Evolutionary conservation across 2,888 invertebrate species (phyloP).

Genomic region (Tinea pellionella): DNA sequence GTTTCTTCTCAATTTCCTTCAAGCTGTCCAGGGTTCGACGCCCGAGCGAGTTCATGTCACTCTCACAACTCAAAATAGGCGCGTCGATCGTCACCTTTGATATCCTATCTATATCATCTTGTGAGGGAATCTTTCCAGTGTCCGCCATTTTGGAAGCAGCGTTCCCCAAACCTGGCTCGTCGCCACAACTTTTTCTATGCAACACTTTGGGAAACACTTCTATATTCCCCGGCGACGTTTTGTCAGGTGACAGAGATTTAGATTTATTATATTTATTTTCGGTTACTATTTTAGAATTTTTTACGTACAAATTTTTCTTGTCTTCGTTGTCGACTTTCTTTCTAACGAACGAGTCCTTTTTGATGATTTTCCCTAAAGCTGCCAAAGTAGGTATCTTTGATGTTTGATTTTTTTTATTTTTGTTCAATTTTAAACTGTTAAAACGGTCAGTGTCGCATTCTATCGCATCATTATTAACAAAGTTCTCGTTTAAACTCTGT

Average conservation of each 20-base stretch:
- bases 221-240: conserved; percentile 28
- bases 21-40: conserved; percentile 86
- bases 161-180: conserved; percentile 43
- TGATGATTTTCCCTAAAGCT: conserved; percentile 55
- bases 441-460: conserved; percentile 60
- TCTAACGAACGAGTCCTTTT: conserved; percentile 55
- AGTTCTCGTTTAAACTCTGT: conserved; percentile 65
- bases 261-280: conserved; percentile 61
- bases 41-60: conserved; percentile 75
- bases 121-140: conserved; percentile 72
- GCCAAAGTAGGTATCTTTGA: conserved; percentile 64
- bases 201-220: conserved; percentile 18
- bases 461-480: conserved; percentile 59
- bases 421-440: conserved; percentile 54
- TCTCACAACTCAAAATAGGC: conserved; percentile 77
- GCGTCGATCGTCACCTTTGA: conserved; percentile 89
- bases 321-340: conserved; percentile 35
- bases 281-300: conserved; percentile 40
- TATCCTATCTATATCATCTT: conserved; percentile 88
- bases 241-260: conserved; percentile 52
- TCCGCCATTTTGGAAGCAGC: conserved; percentile 44
- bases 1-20: conserved; percentile 89
- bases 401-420: conserved; percentile 34
- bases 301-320: conserved; percentile 48
- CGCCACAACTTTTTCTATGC: conserved; percentile 60